Conservation (phyloP, 2,797 vertebrate genomes). For the Adrianichthys oophorus region DNA sequence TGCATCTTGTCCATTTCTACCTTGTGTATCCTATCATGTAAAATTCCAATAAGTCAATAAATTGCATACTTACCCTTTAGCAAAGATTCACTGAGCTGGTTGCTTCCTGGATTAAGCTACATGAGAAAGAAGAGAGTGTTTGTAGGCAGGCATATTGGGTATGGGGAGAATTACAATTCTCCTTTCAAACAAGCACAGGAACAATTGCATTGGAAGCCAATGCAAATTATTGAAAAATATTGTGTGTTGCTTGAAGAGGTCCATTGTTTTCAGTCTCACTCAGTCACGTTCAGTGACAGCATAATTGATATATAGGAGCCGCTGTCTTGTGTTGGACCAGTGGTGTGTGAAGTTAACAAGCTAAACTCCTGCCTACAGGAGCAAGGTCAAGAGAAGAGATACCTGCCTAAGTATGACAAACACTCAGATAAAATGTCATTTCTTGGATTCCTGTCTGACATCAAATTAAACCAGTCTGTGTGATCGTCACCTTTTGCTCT, state of each 20-base stretch:
- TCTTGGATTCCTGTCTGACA: neutral
- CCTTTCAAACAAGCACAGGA: conserved; percentile 8
- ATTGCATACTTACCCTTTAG: too few species aligned
- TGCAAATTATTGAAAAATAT: conserved; percentile 19
- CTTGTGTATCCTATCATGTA: too few species aligned
- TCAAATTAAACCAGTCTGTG: conserved; percentile 1
- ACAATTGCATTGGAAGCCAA: conserved; percentile 2
- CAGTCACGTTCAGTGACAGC: conserved; percentile 19
- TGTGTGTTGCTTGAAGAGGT: conserved; percentile 3
- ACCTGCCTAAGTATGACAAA: neutral
- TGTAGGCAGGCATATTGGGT: too few species aligned
- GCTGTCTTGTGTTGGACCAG: conserved; percentile 20
- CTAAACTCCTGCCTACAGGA: neutral
- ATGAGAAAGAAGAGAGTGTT: too few species aligned
- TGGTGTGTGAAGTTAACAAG: conserved; percentile 17
- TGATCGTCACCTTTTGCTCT: neutral
- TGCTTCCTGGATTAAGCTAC: too few species aligned
- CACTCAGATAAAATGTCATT: neutral
- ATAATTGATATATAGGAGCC: conserved; percentile 42
- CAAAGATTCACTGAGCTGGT: too few species aligned
- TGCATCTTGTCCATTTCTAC: too few species aligned
- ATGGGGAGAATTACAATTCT: conserved; percentile 7
- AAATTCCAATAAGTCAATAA: too few species aligned
- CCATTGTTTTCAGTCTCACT: conserved; percentile 16
- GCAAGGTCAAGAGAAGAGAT: neutral